Evolutionary conservation across 2,113 vertebrate species (phyloP).

Genomic region (Cacatua alba): DNA sequence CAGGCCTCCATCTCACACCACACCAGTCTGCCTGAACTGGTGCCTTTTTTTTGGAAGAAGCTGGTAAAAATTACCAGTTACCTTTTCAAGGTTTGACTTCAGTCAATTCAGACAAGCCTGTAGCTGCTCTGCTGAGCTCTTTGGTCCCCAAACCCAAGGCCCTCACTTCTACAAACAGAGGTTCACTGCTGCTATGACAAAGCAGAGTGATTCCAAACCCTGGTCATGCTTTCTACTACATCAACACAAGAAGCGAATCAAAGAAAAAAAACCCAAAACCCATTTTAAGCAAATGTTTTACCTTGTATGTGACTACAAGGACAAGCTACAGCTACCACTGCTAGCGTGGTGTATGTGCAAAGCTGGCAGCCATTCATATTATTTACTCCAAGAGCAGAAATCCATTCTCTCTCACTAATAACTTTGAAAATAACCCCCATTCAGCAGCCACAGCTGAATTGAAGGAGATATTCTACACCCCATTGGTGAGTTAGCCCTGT

Average conservation of each 20-base stretch:
- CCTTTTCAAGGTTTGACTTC: not conserved
- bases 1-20: not conserved
- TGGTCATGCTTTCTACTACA: not conserved
- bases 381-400: not conserved
- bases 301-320: not conserved
- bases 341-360: not conserved
- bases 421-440: not conserved
- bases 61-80: not conserved
- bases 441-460: not conserved
- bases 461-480: not conserved
- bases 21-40: not conserved
- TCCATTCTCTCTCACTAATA: not conserved
- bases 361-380: not conserved
- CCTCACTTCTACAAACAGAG: not conserved
- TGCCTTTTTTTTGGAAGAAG: not conserved
- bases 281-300: not conserved
- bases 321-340: not conserved
- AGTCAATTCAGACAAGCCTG: not conserved
- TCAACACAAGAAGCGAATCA: not conserved
- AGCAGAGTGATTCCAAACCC: not conserved
- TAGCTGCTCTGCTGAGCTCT: not conserved
- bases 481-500: not conserved
- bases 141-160: not conserved
- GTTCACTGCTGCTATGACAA: not conserved
- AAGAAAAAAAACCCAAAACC: fast-evolving